These are phyloP conservation scores for Microctenopoma stevenorrisi DNA, from an alignment of 2,797 vertebrate species.

Conservation along the genomic window DNA sequence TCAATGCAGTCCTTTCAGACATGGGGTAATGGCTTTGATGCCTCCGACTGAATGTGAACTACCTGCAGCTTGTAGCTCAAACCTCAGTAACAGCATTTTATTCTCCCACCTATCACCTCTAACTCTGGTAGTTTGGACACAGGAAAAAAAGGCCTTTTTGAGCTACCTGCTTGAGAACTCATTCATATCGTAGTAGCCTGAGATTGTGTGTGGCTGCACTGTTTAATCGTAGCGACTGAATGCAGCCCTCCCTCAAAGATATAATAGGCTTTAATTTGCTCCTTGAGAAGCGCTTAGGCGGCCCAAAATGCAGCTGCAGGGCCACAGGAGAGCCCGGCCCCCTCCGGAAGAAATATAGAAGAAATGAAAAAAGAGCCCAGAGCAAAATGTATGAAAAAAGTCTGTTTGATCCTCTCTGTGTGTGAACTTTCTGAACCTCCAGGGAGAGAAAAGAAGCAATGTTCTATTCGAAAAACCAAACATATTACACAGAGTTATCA, in stretches of 20 bases:
- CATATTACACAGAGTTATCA: too few species aligned
- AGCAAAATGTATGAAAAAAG: slow-evolving; percentile 20
- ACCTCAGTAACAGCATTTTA: slow-evolving; percentile 23
- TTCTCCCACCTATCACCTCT: slow-evolving; percentile 7
- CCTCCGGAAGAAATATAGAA: slow-evolving; percentile 8
- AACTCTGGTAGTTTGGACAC: slow-evolving; percentile 15
- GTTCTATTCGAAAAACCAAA: too few species aligned
- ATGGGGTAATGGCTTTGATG: slow-evolving; percentile 29
- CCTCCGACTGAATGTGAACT: slow-evolving; percentile 3
- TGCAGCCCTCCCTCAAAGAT: slow-evolving; percentile 70
- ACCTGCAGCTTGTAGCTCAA: slow-evolving; percentile 17
- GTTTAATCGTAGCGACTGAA: slow-evolving; percentile 75
- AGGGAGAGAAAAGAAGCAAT: slow-evolving; percentile 3
- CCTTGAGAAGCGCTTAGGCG: slow-evolving; percentile 71
- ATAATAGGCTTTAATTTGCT: slow-evolving; percentile 77
- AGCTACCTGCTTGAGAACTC: slow-evolving; percentile 55
- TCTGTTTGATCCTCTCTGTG: slow-evolving; percentile 2
- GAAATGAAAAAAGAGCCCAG: slow-evolving; percentile 3
- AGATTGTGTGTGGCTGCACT: slow-evolving; percentile 35
- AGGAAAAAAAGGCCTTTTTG: slow-evolving; percentile 16
- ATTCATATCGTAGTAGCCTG: slow-evolving; percentile 67
- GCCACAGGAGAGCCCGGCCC: slow-evolving; percentile 49
- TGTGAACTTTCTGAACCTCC: neutral
- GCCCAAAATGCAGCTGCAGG: slow-evolving; percentile 67
- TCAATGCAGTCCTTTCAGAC: slow-evolving; percentile 9